Base-by-base conservation (phyloP, 1,140 invertebrate genomes). In the Manduca sexta region DNA sequence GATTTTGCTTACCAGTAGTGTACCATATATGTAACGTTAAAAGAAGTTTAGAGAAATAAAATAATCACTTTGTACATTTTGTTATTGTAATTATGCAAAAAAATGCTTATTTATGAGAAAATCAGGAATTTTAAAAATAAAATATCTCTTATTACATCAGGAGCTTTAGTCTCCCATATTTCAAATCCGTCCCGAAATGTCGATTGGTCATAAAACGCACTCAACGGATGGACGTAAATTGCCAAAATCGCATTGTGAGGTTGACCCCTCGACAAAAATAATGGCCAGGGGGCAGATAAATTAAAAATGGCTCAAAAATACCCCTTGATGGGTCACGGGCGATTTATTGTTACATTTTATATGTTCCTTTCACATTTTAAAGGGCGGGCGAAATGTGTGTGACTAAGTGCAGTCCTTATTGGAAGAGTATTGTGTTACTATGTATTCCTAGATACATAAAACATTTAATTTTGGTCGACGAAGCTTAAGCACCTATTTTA, bases 231-330 rank as follows among this genome's bases (percentile, higher is more conserved):
- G 60, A 67, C 64, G 67, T 64, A 62, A 71, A 64, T 59, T 60
- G 52, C 59, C 52, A 64, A 64, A 39, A 37, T 44, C 18, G 30
- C 53, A 65, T 65, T 74, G 70, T 68, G 53, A 18, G 41, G 55
- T 74, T 83, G 79, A 83, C 79, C 76, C 78, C 71, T 76, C 74
- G 59, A 33, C 56, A 63, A 72, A 82, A 78, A 78, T 80, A 83
- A 83, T 79, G 65, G 65, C 61, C 60, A 55, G 56, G 58, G 76
- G 76, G 71, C 79, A 83, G 65, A 83, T 83, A 80, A 83, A 83
- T 83, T 83, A 80, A 83, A 83, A 83, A 80, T 79, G 64, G 60
- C 55, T 78, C 77, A 72, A 81, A 81, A 77, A 78, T 82, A 74
- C 72, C 76, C 74, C 74, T 79, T 76, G 74, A 74, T 57, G 49